Base-by-base conservation (phyloP, 2,113 vertebrate species). In the Gallinago paraguaiae region DNA sequence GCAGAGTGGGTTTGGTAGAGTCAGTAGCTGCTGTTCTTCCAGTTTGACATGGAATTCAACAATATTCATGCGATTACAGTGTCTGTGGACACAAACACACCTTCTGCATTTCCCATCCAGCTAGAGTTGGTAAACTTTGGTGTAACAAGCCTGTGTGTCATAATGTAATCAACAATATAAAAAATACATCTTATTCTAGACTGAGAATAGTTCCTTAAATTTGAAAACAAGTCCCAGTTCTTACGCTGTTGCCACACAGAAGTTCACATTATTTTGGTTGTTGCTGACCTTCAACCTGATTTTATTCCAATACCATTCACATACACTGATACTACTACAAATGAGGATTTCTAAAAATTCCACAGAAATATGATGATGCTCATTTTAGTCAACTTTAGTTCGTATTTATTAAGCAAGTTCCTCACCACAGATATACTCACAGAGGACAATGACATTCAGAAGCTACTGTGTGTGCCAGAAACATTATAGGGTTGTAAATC, bases 211-310 rank as follows among this genome's bases (percentile, higher is more conserved):
- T 87, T 56, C 54, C 45, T 60, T 60, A 88, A 94, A 78, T 56
- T 7, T 71, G 78, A 61, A 75, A 64, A 69, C 46, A 84, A 80
- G 23, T n/a, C 31, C 56, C 48, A 56, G 56, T 68, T 65, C 37
- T 71, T 63, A 69, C 35, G 39, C 48, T 82, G 59, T 61, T 37
- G 6, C 6, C n/a, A 45, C 95, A 72, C 27, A 63, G 82, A 92
- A 91, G 30, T 45, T 67, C 59, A 35, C 19, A 12, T 88, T 87
- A 72, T 91, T 96, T 92, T 77, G 61, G 54, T 88, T 91, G 77
- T 86, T 90, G 53, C 53, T 84, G 93, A 48, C 6, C 74, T 60
- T 92, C 80, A 57, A 13, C 6, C 13, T 59, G 64, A 83, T 91
- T 88, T 90, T 82, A 59, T 88, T 33, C 64, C 39, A 85, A n/a